Conservation (phyloP, 2,888 invertebrate genomes). For the Tiliacea aurago region DNA sequence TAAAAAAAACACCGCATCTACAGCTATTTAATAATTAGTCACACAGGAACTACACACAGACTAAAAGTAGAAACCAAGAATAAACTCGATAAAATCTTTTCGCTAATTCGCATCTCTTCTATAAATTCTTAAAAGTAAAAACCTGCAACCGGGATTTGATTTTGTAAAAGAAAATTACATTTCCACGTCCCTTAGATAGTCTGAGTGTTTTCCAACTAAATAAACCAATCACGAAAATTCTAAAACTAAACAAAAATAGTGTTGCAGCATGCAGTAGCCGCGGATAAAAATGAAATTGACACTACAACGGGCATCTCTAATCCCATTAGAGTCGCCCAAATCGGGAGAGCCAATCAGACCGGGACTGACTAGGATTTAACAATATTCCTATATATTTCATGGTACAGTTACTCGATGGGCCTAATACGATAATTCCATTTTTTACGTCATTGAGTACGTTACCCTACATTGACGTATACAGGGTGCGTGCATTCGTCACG, state of each 20-base stretch:
- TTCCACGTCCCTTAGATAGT: constrained; percentile 8
- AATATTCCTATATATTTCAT: constrained; percentile 84
- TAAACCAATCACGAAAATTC: constrained; percentile 4
- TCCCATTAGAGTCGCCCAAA: constrained; percentile 56
- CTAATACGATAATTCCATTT: constrained; percentile 80
- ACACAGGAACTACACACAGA: neutral
- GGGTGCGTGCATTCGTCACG: constrained; percentile 83
- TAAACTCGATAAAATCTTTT: neutral
- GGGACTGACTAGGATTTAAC: constrained; percentile 73
- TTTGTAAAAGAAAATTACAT: constrained; percentile 4
- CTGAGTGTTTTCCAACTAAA: constrained; percentile 13
- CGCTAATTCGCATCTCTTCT: neutral
- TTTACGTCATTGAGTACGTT: constrained; percentile 81
- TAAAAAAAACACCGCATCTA: neutral
- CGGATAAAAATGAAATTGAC: constrained; percentile 59
- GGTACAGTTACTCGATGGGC: constrained; percentile 79
- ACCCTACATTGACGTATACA: constrained; percentile 75
- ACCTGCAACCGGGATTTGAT: neutral
- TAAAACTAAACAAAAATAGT: constrained; percentile 23
- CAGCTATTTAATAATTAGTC: neutral
- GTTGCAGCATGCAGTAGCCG: constrained; percentile 2
- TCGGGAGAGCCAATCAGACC: constrained; percentile 58
- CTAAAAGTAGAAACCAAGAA: neutral
- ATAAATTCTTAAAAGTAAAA: constrained; percentile 14
- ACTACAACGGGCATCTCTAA: constrained; percentile 61